Percentiles rank a stretch among this genome's conserved stretches.
These are phyloP conservation scores for Mallateleia sp. DNA, from an alignment of 2,888 invertebrate genomes.

Conservation along the genomic window DNA sequence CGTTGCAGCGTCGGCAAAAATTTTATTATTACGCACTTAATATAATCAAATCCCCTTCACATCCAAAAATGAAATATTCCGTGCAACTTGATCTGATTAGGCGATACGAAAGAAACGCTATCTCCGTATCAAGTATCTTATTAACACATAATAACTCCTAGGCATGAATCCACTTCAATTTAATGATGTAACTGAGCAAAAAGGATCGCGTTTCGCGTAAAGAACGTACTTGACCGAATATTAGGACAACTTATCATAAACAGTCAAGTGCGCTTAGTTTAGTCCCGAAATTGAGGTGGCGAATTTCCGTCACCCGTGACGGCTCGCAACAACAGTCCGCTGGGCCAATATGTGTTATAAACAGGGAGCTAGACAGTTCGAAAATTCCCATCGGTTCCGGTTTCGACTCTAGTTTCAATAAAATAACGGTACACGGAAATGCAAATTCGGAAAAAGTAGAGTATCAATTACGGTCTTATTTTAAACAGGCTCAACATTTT, in stretches of 20 bases:
- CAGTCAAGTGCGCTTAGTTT: neutral
- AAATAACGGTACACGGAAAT: too few relatives aligned
- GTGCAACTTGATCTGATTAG: constrained; percentile 34
- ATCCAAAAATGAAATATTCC: neutral
- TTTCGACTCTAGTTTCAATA: too few relatives aligned
- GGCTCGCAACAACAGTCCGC: constrained; percentile 4
- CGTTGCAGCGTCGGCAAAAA: constrained; percentile 6
- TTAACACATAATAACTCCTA: constrained; percentile 10
- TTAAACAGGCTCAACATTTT: too few relatives aligned
- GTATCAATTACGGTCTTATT: too few relatives aligned
- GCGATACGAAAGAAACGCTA: neutral
- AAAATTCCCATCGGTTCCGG: too few relatives aligned
- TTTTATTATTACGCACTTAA: constrained; percentile 21
- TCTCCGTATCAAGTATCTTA: neutral
- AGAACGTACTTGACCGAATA: constrained; percentile 28
- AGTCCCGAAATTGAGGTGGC: constrained; percentile 27
- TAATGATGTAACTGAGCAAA: constrained; percentile 7
- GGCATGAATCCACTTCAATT: constrained; percentile 15
- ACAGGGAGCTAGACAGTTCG: neutral
- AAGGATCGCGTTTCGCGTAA: constrained; percentile 12
- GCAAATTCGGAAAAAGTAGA: too few relatives aligned
- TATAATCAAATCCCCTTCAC: neutral
- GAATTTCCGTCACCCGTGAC: constrained; percentile 9
- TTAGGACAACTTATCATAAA: constrained; percentile 29
- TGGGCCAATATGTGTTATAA: neutral